Conservation (phyloP, 2,113 vertebrate species). For the Taurulus bubalis region DNA sequence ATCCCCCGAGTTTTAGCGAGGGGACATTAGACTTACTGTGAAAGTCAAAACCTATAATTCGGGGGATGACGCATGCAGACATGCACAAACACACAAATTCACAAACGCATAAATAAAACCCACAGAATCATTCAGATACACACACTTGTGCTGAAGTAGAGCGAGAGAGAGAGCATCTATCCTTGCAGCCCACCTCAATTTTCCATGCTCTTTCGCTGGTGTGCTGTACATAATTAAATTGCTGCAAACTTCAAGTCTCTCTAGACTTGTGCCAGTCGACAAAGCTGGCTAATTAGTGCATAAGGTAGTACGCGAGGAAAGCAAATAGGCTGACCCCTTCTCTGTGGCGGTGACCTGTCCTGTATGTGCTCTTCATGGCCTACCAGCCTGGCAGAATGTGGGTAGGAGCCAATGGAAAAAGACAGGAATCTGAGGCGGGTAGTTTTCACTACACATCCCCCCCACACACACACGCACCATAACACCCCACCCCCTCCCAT, state of each 20-base stretch:
- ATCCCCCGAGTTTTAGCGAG: constrained; percentile 39
- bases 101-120: constrained; percentile 58
- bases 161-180: constrained; percentile 58
- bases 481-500: background rate
- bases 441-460: constrained; percentile 38
- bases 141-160: constrained; percentile 23
- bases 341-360: constrained; percentile 53
- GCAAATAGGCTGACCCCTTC: constrained; percentile 42
- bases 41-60: constrained; percentile 74
- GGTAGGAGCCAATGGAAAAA: constrained; percentile 68
- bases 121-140: constrained; percentile 44
- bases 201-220: constrained; percentile 61
- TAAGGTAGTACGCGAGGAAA: constrained; percentile 52
- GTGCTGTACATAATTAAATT: constrained; percentile 71
- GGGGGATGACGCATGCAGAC: constrained; percentile 47
- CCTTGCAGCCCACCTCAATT: constrained; percentile 71
- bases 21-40: constrained; percentile 52
- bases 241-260: constrained; percentile 63
- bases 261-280: constrained; percentile 67
- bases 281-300: constrained; percentile 65
- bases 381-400: constrained; percentile 45
- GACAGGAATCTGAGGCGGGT: constrained; percentile 66
- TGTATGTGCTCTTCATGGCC: constrained; percentile 64
- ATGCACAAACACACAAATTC: constrained; percentile 40
- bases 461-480: background rate